These are phyloP conservation scores for Prionace glauca DNA, from an alignment of 2,797 vertebrate species.

Conservation along the genomic window DNA sequence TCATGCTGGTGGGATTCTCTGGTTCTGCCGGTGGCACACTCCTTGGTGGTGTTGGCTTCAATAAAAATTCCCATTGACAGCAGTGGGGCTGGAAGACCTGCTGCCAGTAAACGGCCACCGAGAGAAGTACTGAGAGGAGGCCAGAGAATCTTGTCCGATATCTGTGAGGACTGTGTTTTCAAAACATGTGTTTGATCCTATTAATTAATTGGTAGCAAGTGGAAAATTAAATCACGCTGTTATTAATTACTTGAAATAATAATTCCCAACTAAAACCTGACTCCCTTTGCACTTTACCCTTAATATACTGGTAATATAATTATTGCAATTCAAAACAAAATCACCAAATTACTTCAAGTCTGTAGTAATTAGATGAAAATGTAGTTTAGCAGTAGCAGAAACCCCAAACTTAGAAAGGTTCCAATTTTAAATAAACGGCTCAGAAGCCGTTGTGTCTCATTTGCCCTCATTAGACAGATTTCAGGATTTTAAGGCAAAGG, in stretches of 20 bases:
- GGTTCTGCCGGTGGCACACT: no score
- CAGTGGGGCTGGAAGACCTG: no score
- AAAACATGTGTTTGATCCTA: neutral
- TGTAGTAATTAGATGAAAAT: neutral
- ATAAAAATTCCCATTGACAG: no score
- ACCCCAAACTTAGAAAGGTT: neutral
- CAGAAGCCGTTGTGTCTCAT: neutral
- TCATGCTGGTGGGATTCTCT: no score
- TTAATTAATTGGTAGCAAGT: neutral
- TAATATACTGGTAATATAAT: neutral
- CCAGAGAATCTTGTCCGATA: no score
- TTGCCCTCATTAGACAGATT: conserved; percentile 21
- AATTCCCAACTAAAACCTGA: neutral
- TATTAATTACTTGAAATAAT: neutral
- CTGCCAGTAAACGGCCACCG: no score
- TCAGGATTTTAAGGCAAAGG: neutral
- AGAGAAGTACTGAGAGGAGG: no score
- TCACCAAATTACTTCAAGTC: neutral
- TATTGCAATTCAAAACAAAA: neutral
- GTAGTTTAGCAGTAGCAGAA: neutral
- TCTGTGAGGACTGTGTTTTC: neutral
- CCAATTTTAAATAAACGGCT: neutral
- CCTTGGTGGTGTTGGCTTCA: no score
- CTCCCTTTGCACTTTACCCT: neutral
- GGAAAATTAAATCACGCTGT: neutral